Percentiles rank a stretch among this genome's conserved stretches.
Evolutionary conservation across 92 coral and sea anemone genomes (phyloP).

Genomic region (Siderastrea radians): DNA sequence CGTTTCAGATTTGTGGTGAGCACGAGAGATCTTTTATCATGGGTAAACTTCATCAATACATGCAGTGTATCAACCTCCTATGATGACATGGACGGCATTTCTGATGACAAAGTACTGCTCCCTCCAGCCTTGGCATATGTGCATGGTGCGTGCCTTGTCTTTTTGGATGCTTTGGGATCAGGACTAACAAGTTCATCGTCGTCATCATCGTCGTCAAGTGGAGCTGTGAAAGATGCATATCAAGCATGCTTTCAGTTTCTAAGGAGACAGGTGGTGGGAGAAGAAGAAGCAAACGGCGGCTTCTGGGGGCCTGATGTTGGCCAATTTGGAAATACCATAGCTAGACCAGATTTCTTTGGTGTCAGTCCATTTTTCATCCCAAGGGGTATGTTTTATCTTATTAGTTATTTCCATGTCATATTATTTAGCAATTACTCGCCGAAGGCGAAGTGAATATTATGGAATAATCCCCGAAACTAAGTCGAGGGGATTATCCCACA

Average conservation of each 20-base stretch:
- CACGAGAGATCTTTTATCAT: conserved; percentile 91
- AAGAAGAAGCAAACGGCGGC: background rate
- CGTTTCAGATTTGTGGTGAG: conserved; percentile 75
- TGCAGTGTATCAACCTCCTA: conserved; percentile 54
- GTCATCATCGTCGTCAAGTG: conserved; percentile 24
- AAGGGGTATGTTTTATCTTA: conserved; percentile 55
- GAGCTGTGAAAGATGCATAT: conserved; percentile 64
- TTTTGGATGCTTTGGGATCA: conserved; percentile 94
- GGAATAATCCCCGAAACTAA: too few relatives aligned
- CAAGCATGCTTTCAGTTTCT: conserved; percentile 79
- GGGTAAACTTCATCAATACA: conserved; percentile 94
- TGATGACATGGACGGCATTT: background rate
- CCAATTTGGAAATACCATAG: background rate
- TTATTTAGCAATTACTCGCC: too few relatives aligned
- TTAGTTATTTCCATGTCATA: too few relatives aligned
- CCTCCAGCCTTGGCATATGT: conserved; percentile 82
- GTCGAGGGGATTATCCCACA: too few relatives aligned
- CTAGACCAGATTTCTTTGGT: conserved; percentile 71
- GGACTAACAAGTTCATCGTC: conserved; percentile 71
- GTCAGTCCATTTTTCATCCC: conserved; percentile 79
- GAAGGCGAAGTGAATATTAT: too few relatives aligned
- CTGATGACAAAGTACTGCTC: conserved; percentile 35
- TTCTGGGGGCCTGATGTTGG: background rate
- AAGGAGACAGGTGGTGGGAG: conserved; percentile 61
- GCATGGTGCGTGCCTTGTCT: conserved; percentile 97